These are phyloP conservation scores for Mohoua ochrocephala DNA, from an alignment of 2,113 vertebrate species.

Conservation along the genomic window DNA sequence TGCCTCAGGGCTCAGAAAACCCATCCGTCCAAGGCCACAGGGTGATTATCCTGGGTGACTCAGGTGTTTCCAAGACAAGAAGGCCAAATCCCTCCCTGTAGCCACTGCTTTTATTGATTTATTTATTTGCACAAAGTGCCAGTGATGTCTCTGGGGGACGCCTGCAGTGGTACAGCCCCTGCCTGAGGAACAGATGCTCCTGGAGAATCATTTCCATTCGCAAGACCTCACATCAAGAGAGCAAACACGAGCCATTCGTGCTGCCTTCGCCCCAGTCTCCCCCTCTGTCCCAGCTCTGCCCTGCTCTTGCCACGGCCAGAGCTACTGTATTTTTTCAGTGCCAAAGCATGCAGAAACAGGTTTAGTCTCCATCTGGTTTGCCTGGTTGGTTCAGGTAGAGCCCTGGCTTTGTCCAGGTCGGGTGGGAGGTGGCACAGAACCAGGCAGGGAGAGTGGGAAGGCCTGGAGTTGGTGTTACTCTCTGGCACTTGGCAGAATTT, in stretches of 20 bases:
- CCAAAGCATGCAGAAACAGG: not conserved
- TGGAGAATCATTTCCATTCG: not conserved
- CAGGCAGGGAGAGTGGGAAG: not conserved
- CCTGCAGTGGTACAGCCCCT: conserved; percentile 36
- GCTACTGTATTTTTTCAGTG: not conserved
- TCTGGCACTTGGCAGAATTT: not conserved
- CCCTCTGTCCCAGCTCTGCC: not conserved
- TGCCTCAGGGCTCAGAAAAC: not conserved
- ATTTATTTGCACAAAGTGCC: not conserved
- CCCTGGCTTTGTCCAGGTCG: not conserved
- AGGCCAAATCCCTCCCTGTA: not conserved
- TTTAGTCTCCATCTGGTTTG: not conserved
- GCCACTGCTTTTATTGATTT: not conserved
- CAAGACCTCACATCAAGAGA: not conserved
- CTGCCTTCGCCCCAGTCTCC: not conserved
- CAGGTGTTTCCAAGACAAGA: not conserved
- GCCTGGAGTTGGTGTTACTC: not conserved
- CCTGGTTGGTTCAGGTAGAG: not conserved
- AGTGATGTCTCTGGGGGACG: not conserved
- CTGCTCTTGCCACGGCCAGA: not conserved
- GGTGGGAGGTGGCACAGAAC: not conserved
- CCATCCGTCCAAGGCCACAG: not conserved
- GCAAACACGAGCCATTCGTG: not conserved
- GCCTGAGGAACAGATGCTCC: conserved; percentile 23
- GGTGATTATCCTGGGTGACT: not conserved